Base-by-base conservation (phyloP, 1,140 invertebrate genomes). In the Drosophila ambigua region DNA sequence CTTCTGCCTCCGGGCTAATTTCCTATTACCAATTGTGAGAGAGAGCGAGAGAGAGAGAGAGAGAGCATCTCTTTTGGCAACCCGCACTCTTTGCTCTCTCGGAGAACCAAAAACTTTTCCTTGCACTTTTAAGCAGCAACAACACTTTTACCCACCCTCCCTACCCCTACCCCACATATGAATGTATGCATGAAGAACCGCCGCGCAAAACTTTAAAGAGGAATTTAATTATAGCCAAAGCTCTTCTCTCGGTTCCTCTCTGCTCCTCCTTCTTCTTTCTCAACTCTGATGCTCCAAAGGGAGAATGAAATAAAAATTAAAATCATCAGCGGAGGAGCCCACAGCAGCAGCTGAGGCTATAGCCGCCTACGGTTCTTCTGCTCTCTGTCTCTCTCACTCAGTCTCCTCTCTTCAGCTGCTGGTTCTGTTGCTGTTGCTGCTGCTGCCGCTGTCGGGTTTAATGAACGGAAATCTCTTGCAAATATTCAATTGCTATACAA, bases 401-500 rank as follows among this genome's bases (percentile, higher is more conserved):
- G 28, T 39, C 35, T 26, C 39, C 6, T 52, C 28, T 51, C 58
- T 55, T 44, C 13, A 53, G 41, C 31, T 50, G 26, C 43, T 61
- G 13, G 20, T 39, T 43, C 59, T 53, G 45, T 35, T 50, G 50
- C 45, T 59, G 50, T 39, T 59, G 68, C 55, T 58, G 31, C 63
- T 65, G 48, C 23, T 52, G 60, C 20, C 69, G 74, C 77, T 77
- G 83, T 89, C 84, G 83, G 83, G 83, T 88, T 88, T 88, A 88
- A 88, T 88, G 83, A 88, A 88, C 83, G 83, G 84, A 88, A 88
- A 88, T 88, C 83, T 88, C 84, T 88, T 88, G 83, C 83, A 88
- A 88, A 88, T 88, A 88, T 88, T 88, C 83, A 88, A 88, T 88
- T 88, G 83, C 84, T 89, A 85, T 87, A 85, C 79, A 87, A 84